These are phyloP conservation scores for Burhinus oedicnemus DNA, from an alignment of 2,113 vertebrate species.

Conservation along the genomic window DNA sequence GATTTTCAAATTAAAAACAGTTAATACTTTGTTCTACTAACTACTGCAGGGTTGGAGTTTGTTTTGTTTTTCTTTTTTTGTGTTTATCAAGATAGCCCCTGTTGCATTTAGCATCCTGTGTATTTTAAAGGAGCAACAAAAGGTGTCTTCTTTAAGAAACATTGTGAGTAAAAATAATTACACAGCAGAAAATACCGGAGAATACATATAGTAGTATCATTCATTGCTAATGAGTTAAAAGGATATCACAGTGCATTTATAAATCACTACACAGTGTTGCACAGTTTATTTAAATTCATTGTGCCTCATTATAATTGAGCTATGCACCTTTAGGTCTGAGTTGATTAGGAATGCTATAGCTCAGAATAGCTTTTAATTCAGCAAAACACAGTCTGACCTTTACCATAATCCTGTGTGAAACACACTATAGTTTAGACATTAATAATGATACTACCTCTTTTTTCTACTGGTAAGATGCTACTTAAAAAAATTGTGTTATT, in stretches of 20 bases:
- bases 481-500: conserved; percentile 98
- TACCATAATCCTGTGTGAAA: conserved; percentile 97
- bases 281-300: conserved; percentile 99
- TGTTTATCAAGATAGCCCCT: not conserved
- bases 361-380: conserved; percentile 99
- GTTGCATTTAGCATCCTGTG: conserved; percentile 24
- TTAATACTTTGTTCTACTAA: conserved; percentile 36
- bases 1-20: conserved; percentile 13
- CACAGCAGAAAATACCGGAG: conserved; percentile 73
- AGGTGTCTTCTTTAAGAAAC: conserved; percentile 55
- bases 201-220: conserved; percentile 81
- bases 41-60: not conserved
- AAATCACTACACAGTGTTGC: conserved; percentile 94
- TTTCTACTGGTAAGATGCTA: conserved; percentile 88
- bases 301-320: conserved; percentile 99
- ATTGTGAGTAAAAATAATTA: conserved; percentile 78
- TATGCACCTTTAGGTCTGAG: conserved; percentile 99
- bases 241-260: conserved; percentile 92
- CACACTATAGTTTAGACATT: conserved; percentile 96
- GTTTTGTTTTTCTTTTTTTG: not conserved
- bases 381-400: conserved; percentile 98
- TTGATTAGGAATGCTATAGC: conserved; percentile 98
- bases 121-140: conserved; percentile 45
- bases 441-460: conserved; percentile 96
- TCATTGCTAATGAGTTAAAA: conserved; percentile 99